A percentile compares a stretch with the other conserved stretches of the same genome.
Evolutionary conservation across 2,888 invertebrate genomes (phyloP).

Genomic region (Anoncus sp.): DNA sequence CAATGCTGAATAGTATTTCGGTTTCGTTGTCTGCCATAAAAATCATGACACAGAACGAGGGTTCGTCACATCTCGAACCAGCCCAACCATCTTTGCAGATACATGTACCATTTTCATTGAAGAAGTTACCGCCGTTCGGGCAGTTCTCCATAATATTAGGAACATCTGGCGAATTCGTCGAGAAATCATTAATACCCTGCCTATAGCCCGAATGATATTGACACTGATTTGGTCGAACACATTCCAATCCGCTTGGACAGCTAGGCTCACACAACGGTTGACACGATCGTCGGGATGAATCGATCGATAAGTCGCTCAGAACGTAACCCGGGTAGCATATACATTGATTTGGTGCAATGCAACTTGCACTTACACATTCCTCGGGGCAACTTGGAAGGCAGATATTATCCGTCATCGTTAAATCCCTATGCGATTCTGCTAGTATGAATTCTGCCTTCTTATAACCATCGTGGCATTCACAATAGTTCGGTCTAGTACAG

Average conservation of each 20-base stretch:
- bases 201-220: constrained; percentile 19
- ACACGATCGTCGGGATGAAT: constrained; percentile 61
- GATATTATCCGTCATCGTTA: constrained; percentile 60
- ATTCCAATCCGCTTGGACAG: constrained; percentile 83
- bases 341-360: constrained; percentile 69
- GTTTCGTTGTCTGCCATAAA: not conserved
- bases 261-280: constrained; percentile 77
- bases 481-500: constrained; percentile 81
- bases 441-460: constrained; percentile 15
- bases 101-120: constrained; percentile 14
- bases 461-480: constrained; percentile 78
- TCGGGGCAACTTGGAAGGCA: constrained; percentile 78
- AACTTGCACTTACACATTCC: constrained; percentile 75
- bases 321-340: constrained; percentile 66
- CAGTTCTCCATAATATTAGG: constrained; percentile 11
- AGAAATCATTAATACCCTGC: constrained; percentile 1
- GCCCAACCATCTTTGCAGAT: constrained; percentile 44
- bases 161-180: not conserved
- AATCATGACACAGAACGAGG: constrained; percentile 26
- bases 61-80: constrained; percentile 23
- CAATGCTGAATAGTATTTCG: not conserved
- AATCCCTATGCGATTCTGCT: constrained; percentile 6
- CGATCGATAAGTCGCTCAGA: constrained; percentile 18
- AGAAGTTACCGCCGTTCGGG: constrained; percentile 1
- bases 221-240: constrained; percentile 59